Base-by-base conservation (phyloP, 2,888 invertebrate species). In the Xanthia togata region DNA sequence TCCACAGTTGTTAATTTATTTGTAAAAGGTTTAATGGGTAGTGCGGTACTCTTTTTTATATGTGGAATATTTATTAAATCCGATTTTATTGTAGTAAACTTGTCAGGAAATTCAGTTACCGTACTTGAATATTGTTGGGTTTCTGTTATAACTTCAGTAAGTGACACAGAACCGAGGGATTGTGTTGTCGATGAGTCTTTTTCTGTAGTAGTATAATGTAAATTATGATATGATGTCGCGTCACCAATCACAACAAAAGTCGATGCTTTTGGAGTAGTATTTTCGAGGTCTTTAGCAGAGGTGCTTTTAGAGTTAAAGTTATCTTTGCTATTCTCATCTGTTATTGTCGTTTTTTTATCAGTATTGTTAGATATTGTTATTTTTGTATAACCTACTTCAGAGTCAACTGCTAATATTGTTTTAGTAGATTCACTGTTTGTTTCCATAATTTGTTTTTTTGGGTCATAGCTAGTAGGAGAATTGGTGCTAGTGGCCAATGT, bases 101-200 rank as follows among this genome's bases (percentile, higher is more conserved):
- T 73, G 17, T 55, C 59, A 50, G 70, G 31, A n/a, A 31, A 50
- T 73, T 78, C 60, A 38, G 72, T 67, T 57, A 70, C 50, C 6
- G n/a, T 65, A 41, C 23, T 76, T 23, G 68, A 82, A 72, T 65
- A 83, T 44, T 60, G 67, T 31, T 63, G 60, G 12, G 35, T 64
- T 72, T 82, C 64, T 53, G 69, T 63, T 17, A 38, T 59, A 0
- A 41, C 55, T 70, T 82, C 67, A 47, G 57, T 60, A n/a, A 59
- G 17, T 76, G 60, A 9, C 41, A 35, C 26, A 31, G 60, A 41
- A 70, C 12, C 12, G 5, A 12, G 14, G 9, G 55, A 59, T 50
- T 31, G 53, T 76, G 59, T 72, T n/a, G 63, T 72, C 2, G 23
- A n/a, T 50, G 12, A 59, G 0, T 20, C 62, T 69, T 11, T 59